A percentile compares a stretch with the other conserved stretches of the same genome.
Conservation (phyloP, 2,888 invertebrate genomes). For the Andrena fulva region DNA sequence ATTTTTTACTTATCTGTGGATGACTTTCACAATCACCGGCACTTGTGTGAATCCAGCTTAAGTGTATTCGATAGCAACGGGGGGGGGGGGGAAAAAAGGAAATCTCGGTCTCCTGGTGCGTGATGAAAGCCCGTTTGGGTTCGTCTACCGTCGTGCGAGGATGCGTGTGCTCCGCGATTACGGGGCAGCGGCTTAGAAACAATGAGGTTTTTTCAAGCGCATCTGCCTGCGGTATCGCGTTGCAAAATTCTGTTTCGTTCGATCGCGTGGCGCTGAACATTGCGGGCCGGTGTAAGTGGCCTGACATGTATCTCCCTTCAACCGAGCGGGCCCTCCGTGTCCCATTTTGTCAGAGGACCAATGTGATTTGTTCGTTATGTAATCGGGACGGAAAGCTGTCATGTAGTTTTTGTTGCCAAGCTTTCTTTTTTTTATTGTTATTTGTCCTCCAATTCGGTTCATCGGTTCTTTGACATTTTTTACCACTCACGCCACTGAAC, state of each 20-base stretch:
- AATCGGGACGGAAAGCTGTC: no score
- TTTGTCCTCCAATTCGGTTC: not conserved
- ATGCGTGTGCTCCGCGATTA: slow-evolving; percentile 21
- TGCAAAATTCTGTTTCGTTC: slow-evolving; percentile 20
- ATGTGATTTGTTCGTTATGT: not conserved
- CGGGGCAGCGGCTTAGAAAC: slow-evolving; percentile 21
- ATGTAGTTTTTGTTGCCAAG: not conserved
- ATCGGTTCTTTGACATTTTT: no score
- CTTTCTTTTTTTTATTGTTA: not conserved
- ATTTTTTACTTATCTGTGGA: no score
- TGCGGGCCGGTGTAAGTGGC: not conserved
- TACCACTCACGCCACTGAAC: no score
- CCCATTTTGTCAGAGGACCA: not conserved
- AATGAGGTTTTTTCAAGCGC: not conserved
- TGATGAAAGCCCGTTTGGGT: slow-evolving; percentile 49
- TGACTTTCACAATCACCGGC: no score
- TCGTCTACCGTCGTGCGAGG: slow-evolving; percentile 26
- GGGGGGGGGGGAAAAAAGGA: slow-evolving; percentile 27
- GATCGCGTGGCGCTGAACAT: not conserved
- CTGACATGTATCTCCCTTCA: not conserved
- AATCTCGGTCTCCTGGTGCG: slow-evolving; percentile 38
- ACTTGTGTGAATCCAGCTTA: no score
- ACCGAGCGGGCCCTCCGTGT: not conserved
- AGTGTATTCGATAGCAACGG: slow-evolving; percentile 34
- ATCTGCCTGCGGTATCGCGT: not conserved